Percentiles rank a stretch among this genome's conserved stretches.
Evolutionary conservation across 2,888 invertebrate genomes (phyloP).

Genomic region (Diaperis boleti): DNA sequence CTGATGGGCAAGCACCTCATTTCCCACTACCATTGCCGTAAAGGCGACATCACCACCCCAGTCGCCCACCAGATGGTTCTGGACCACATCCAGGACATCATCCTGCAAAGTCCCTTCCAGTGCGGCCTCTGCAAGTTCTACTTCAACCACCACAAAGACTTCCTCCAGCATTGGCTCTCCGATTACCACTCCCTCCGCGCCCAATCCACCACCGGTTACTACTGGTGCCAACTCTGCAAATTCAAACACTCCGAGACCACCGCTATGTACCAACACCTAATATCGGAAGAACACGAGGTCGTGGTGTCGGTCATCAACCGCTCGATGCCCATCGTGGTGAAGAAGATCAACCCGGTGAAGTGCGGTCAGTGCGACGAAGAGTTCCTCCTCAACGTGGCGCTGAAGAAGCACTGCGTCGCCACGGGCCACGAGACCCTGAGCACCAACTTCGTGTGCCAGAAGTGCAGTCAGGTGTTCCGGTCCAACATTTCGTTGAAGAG

Average conservation of each 20-base stretch:
- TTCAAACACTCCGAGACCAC: constrained; percentile 74
- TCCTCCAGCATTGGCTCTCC: constrained; percentile 81
- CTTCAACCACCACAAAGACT: constrained; percentile 80
- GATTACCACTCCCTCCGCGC: constrained; percentile 71
- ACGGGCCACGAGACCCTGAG: constrained; percentile 61
- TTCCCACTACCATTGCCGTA: constrained; percentile 86
- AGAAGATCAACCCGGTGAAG: constrained; percentile 73
- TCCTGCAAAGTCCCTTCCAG: constrained; percentile 86
- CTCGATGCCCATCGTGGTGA: constrained; percentile 83
- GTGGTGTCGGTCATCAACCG: constrained; percentile 81
- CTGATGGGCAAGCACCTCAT: constrained; percentile 88
- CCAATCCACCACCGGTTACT: constrained; percentile 70
- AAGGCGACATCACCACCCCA: constrained; percentile 73
- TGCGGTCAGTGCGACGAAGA: constrained; percentile 77
- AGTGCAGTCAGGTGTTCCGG: constrained; percentile 73
- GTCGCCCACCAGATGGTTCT: constrained; percentile 75
- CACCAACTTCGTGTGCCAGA: constrained; percentile 70
- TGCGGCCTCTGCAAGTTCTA: constrained; percentile 88
- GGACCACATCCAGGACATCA: constrained; percentile 82
- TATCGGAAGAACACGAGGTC: constrained; percentile 77
- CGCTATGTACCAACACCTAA: constrained; percentile 78
- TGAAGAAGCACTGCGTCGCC: constrained; percentile 72
- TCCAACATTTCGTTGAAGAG: constrained; percentile 76
- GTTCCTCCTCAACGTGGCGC: constrained; percentile 82
- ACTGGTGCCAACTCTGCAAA: constrained; percentile 82